phyloP scores from a whole-genome alignment of 2,113 vertebrate species.

The Anoura caudifer region DNA sequence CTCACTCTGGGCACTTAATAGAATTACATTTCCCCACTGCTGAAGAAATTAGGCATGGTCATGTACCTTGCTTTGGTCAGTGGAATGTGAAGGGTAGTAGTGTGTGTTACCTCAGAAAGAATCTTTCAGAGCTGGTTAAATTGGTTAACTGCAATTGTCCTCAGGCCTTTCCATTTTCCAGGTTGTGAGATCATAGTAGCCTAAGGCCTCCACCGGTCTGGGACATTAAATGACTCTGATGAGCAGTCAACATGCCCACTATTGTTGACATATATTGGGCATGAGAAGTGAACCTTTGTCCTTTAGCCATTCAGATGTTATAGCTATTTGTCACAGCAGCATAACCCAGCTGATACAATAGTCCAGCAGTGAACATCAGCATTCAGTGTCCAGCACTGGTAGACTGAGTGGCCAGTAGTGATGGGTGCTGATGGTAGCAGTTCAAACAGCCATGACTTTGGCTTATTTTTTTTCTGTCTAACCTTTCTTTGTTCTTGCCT shows the following conservation, averaged over 20 bases:
- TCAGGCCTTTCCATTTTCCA: not conserved
- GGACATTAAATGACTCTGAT: not conserved
- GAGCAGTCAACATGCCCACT: not conserved
- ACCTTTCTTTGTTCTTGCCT: not conserved
- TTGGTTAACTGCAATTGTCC: not conserved
- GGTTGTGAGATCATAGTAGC: not conserved
- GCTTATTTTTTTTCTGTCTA: not conserved
- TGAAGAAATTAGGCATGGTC: not conserved
- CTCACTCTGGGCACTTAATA: not conserved
- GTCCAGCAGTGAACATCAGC: not conserved
- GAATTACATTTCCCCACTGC: not conserved
- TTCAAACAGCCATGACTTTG: not conserved
- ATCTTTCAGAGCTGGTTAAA: not conserved
- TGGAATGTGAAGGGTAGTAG: not conserved
- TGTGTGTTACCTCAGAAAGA: not conserved
- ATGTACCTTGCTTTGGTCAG: not conserved
- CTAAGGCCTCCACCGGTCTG: not conserved
- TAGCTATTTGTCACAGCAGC: not conserved
- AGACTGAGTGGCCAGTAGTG: not conserved
- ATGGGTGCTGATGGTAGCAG: not conserved
- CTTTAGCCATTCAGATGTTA: not conserved
- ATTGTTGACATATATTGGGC: not conserved
- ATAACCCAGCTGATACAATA: not conserved
- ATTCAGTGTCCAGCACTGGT: not conserved
- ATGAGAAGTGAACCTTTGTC: not conserved